Conservation (phyloP, 2,797 vertebrate genomes). For the Neopelma chrysocephalum region DNA sequence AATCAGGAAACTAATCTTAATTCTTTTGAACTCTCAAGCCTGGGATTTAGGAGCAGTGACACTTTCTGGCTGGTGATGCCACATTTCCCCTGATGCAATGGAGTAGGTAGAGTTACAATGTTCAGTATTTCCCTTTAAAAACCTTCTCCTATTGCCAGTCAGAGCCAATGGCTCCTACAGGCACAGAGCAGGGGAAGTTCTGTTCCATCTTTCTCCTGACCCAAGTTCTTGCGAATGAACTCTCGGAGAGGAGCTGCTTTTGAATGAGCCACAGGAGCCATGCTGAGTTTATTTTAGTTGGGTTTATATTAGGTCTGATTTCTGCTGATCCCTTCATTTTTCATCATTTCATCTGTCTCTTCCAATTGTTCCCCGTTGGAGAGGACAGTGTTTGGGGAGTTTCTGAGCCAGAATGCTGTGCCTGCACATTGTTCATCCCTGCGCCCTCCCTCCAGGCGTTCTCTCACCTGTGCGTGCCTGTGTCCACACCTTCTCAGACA, state of each 20-base stretch:
- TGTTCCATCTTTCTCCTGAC: background rate
- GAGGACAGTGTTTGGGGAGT: conserved; percentile 10
- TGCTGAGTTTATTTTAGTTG: conserved; percentile 45
- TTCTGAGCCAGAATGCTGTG: conserved; percentile 3
- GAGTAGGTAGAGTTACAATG: background rate
- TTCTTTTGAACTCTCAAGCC: background rate
- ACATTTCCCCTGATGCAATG: background rate
- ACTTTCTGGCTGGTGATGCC: background rate
- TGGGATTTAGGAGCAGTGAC: background rate
- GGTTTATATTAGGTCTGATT: conserved; percentile 31
- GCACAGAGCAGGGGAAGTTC: background rate
- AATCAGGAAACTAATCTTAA: background rate
- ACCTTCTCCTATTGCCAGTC: background rate
- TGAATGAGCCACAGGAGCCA: conserved; percentile 19
- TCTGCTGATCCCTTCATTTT: conserved; percentile 55
- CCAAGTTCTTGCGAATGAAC: background rate
- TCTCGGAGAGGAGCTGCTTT: background rate
- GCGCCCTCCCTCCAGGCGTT: background rate
- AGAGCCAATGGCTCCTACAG: background rate
- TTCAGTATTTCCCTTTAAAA: background rate
- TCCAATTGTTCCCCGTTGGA: background rate
- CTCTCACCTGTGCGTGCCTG: conserved; percentile 1
- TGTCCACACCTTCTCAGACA: background rate
- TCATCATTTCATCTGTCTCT: conserved; percentile 1
- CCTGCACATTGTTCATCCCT: background rate